A percentile compares a stretch with the other conserved stretches of the same genome.
Conservation (phyloP, 2,797 vertebrate species). For the Fistularia commersonii region DNA sequence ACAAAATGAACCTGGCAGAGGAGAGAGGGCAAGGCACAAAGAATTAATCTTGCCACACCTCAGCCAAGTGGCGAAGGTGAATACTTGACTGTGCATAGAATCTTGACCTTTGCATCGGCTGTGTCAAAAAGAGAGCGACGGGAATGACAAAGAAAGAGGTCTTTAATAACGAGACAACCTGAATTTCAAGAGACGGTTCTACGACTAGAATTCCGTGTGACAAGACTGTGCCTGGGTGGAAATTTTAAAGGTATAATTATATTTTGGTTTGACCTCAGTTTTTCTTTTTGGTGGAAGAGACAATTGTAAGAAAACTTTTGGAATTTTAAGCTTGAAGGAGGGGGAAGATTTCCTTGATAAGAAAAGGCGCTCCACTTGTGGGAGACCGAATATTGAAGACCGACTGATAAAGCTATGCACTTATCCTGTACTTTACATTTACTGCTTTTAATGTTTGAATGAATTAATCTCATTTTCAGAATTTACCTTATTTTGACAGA, state of each 20-base stretch:
- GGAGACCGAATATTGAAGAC: no score
- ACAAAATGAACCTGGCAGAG: conserved; percentile 56
- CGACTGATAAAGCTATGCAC: no score
- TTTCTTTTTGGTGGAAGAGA: no score
- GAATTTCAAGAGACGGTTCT: conserved; percentile 44
- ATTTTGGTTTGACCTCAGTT: no score
- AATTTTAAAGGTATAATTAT: conserved; percentile 3
- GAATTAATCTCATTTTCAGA: no score
- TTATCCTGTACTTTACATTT: no score
- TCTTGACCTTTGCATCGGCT: conserved; percentile 67
- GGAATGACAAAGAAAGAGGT: conserved; percentile 37
- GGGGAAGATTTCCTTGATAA: no score
- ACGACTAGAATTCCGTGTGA: conserved; percentile 5
- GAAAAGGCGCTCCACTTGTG: no score
- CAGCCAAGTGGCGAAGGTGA: conserved; percentile 68
- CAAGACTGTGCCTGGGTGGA: conserved; percentile 3
- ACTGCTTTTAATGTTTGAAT: no score
- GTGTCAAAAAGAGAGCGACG: conserved; percentile 33
- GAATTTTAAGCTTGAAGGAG: no score
- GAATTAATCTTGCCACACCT: conserved; percentile 72
- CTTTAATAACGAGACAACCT: conserved; percentile 38
- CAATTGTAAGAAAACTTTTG: no score
- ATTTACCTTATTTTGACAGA: no score
- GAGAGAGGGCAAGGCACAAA: conserved; percentile 56
- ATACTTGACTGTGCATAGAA: conserved; percentile 50